phyloP scores from a whole-genome alignment of 2,888 invertebrate genomes.

The Eupithecia subumbrata region DNA sequence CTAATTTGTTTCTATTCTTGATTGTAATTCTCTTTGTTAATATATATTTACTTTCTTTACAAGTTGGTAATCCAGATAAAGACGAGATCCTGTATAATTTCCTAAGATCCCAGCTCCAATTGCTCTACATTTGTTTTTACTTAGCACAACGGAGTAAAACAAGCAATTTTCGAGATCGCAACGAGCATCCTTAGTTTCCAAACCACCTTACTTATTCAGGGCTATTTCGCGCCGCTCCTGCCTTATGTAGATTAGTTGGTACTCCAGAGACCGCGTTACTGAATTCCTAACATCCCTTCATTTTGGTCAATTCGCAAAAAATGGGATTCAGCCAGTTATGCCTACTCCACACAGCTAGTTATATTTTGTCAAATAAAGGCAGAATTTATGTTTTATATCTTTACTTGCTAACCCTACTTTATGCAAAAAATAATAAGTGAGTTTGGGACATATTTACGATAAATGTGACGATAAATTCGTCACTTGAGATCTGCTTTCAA shows the following conservation, averaged over 20 bases:
- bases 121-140: conserved; percentile 11
- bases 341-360: not conserved
- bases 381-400: too few relatives aligned
- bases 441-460: too few relatives aligned
- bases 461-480: too few relatives aligned
- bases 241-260: conserved; percentile 58
- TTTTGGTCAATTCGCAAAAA: conserved; percentile 34
- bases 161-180: conserved; percentile 14
- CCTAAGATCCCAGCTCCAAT: not conserved
- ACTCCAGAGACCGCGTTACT: conserved; percentile 40
- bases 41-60: too few relatives aligned
- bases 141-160: conserved; percentile 2
- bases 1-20: too few relatives aligned
- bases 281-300: conserved; percentile 40
- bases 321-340: not conserved
- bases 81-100: not conserved
- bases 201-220: conserved; percentile 57
- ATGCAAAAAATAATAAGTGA: too few relatives aligned
- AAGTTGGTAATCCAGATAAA: not conserved
- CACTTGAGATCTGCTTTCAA: too few relatives aligned
- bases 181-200: conserved; percentile 22
- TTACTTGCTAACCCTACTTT: too few relatives aligned
- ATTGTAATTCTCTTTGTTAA: too few relatives aligned
- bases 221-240: conserved; percentile 45
- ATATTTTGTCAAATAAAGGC: too few relatives aligned